Percentiles rank a stretch among this genome's conserved stretches.
Evolutionary conservation across 1,140 invertebrate genomes (phyloP).

Genomic region (Drosophila athabasca): DNA sequence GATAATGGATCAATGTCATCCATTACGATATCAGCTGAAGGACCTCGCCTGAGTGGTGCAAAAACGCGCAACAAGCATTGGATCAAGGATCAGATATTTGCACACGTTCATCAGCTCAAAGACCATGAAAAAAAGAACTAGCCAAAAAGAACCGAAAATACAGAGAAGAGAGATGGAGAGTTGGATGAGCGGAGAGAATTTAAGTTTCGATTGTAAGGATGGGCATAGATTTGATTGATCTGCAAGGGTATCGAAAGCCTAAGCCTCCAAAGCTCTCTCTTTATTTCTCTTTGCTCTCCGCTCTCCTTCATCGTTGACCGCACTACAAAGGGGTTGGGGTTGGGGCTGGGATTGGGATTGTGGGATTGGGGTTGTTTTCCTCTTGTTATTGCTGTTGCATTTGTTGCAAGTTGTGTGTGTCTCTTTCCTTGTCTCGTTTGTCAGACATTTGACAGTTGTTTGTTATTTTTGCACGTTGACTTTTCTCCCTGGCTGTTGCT

Average conservation of each 20-base stretch:
- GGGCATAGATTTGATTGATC: background rate
- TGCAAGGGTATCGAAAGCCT: too few relatives aligned
- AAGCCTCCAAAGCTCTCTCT: too few relatives aligned
- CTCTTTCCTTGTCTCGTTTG: slow-evolving; percentile 80
- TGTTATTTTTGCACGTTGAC: slow-evolving; percentile 82
- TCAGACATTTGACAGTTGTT: slow-evolving; percentile 82
- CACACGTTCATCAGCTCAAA: background rate
- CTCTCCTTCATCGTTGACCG: too few relatives aligned
- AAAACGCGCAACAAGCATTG: background rate
- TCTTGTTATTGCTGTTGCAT: slow-evolving; percentile 21
- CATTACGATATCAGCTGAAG: background rate
- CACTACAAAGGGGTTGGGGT: too few relatives aligned
- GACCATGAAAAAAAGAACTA: too few relatives aligned
- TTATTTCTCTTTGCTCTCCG: too few relatives aligned
- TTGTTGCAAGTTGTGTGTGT: slow-evolving; percentile 49
- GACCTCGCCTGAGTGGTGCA: background rate
- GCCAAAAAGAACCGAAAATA: too few relatives aligned
- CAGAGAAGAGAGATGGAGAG: too few relatives aligned
- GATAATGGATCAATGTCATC: background rate
- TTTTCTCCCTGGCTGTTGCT: slow-evolving; percentile 47
- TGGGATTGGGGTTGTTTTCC: slow-evolving; percentile 2
- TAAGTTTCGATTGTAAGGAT: too few relatives aligned
- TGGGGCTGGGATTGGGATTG: background rate
- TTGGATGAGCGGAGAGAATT: too few relatives aligned
- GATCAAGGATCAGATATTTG: slow-evolving; percentile 6